Conservation (phyloP, 2,888 invertebrate species). For the Buathra laborator region DNA sequence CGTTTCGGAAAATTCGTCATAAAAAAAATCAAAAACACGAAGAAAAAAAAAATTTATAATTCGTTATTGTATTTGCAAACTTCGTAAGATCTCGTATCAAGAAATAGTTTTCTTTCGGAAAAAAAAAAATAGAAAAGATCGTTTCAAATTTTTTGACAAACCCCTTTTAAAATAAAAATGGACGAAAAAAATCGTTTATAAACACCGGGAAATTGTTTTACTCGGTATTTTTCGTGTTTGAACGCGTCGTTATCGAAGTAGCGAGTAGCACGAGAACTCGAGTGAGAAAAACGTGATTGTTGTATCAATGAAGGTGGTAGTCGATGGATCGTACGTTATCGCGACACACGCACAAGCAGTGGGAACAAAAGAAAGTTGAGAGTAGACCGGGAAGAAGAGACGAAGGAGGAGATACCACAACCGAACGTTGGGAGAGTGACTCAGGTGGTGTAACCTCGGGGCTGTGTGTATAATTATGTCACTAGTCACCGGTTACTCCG, state of each 20-base stretch:
- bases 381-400: neutral
- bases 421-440: conserved; percentile 74
- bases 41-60: too few relatives aligned
- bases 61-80: neutral
- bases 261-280: neutral
- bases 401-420: conserved; percentile 26
- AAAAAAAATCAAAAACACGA: too few relatives aligned
- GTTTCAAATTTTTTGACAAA: too few relatives aligned
- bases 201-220: neutral
- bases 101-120: neutral
- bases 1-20: neutral
- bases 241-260: neutral
- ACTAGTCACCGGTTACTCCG: conserved; percentile 76
- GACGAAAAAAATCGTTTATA: neutral
- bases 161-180: too few relatives aligned
- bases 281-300: neutral
- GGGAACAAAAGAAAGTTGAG: conserved; percentile 80
- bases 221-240: neutral
- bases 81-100: neutral
- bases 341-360: neutral
- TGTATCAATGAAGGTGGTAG: neutral
- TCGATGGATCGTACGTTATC: conserved; percentile 8
- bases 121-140: too few relatives aligned
- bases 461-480: conserved; percentile 82
- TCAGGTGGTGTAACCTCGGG: conserved; percentile 79